Conservation (phyloP, 2,888 invertebrate species). For the Chloroclystis v-ata region DNA sequence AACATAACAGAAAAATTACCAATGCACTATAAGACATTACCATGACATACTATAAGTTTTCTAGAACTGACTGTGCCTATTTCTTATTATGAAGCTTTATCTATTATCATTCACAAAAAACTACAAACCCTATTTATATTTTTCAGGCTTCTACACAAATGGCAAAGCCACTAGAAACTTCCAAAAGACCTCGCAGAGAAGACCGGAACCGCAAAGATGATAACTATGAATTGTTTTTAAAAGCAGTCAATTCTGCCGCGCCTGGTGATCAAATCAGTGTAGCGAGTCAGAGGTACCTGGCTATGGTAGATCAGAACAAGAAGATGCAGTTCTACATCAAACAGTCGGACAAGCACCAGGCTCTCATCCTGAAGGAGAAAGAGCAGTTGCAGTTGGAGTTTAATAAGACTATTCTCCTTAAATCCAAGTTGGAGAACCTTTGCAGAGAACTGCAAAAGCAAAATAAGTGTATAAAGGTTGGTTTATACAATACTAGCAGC, state of each 20-base stretch:
- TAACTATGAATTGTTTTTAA: slow-evolving; percentile 82
- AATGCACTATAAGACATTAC: too few relatives aligned
- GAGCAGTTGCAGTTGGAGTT: slow-evolving; percentile 90
- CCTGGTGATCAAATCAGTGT: slow-evolving; percentile 81
- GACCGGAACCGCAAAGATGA: slow-evolving; percentile 73
- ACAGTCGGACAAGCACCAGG: slow-evolving; percentile 79
- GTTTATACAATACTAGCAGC: too few relatives aligned
- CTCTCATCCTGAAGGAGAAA: slow-evolving; percentile 83
- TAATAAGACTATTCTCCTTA: slow-evolving; percentile 88
- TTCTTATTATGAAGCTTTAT: too few relatives aligned
- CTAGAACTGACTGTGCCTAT: too few relatives aligned
- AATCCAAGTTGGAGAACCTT: slow-evolving; percentile 90
- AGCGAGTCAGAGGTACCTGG: slow-evolving; percentile 86
- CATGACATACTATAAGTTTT: not conserved
- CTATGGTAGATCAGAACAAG: slow-evolving; percentile 85
- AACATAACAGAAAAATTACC: too few relatives aligned
- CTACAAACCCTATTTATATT: too few relatives aligned
- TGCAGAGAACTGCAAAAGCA: slow-evolving; percentile 95
- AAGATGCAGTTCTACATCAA: slow-evolving; percentile 78
- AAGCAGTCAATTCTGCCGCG: slow-evolving; percentile 74
- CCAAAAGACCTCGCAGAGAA: slow-evolving; percentile 63
- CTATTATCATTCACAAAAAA: too few relatives aligned
- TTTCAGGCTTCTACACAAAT: slow-evolving; percentile 43
- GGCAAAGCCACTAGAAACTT: slow-evolving; percentile 36
- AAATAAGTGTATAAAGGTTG: slow-evolving; percentile 90